Percentiles rank a stretch among this genome's conserved stretches.
Conservation (phyloP, 1,140 invertebrate species). For the Drosophila eugracilis region DNA sequence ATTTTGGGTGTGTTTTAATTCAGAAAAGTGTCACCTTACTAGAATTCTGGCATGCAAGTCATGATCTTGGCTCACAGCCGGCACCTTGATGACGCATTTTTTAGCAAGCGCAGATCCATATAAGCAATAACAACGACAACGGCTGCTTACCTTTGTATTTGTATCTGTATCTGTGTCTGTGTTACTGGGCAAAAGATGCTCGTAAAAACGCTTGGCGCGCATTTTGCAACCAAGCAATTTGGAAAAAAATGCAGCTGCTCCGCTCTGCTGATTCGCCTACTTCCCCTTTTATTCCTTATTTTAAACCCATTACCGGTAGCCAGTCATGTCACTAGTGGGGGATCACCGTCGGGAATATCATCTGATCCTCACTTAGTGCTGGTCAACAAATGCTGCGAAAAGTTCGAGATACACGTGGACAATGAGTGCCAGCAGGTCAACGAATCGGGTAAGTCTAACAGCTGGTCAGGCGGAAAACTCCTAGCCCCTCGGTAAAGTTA, state of each 20-base stretch:
- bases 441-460: conserved; percentile 84
- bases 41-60: conserved; percentile 58
- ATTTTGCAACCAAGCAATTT: conserved; percentile 37
- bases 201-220: conserved; percentile 71
- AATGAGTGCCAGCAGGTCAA: conserved; percentile 87
- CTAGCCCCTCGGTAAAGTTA: conserved; percentile 14
- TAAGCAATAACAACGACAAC: conserved; percentile 19
- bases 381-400: conserved; percentile 92
- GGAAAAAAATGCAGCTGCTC: conserved; percentile 59
- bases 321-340: conserved; percentile 52
- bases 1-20: conserved; percentile 8
- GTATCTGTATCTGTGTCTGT: conserved; percentile 28
- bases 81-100: conserved; percentile 76
- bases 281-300: conserved; percentile 12
- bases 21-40: conserved; percentile 26
- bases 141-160: conserved; percentile 28
- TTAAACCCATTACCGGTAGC: neutral
- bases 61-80: conserved; percentile 76
- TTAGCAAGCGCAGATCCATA: conserved; percentile 38
- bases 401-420: conserved; percentile 89
- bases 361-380: conserved; percentile 56
- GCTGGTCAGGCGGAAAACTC: conserved; percentile 20
- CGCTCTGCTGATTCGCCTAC: conserved; percentile 24
- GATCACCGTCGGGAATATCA: conserved; percentile 5
- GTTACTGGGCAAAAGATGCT: conserved; percentile 53